Evolutionary conservation across 2,797 vertebrate species (phyloP), one percentile per base, ranked within the genome.

Genomic region (Fratercula arctica): DNA sequence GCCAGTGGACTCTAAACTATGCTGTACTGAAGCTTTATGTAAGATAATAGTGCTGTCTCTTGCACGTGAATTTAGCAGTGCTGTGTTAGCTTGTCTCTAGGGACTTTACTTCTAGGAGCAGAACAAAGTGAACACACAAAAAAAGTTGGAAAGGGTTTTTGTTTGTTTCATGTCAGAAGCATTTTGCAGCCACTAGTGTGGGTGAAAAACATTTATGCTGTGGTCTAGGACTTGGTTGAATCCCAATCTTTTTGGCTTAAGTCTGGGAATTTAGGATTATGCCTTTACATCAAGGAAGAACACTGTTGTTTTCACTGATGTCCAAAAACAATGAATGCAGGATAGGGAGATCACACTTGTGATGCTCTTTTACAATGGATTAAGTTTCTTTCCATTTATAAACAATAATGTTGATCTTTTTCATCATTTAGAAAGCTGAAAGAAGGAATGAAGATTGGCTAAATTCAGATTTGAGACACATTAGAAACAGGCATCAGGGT

Each of bases 191-290:
- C 96, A 95, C 63, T 90, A 80, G 50, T 96, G 87, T 94, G 94
- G 93, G 92, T 89, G 53, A 96, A 97, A 97, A 97, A 93, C 97
- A 97, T 97, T 97, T 97, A 95, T 96, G 70, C 88, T 95, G 81
- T 95, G 96, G 96, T 96, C 72, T 96, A 82, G 72, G 84, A 92
- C 87, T 96, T 96, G 64, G 59, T 92, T 97, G 94, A 90, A 95
- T 97, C 89, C 73, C 90, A 95, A 13, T 86, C 50, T 93, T 96
- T 92, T 96, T 97, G 93, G 81, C 90, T 63, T 25, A 78, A 87
- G 39, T 92, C 73, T 95, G 77, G 93, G 83, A 96, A 94, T 90
- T 94, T 93, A 93, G 93, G 87, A 76, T 96, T 85, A 39, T 95
- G 83, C 86, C 79, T 97, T 97, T 95, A 89, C 76, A 93, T 94